phyloP scores from a whole-genome alignment of 2,113 vertebrate species.

The Atlantisia rogersi region DNA sequence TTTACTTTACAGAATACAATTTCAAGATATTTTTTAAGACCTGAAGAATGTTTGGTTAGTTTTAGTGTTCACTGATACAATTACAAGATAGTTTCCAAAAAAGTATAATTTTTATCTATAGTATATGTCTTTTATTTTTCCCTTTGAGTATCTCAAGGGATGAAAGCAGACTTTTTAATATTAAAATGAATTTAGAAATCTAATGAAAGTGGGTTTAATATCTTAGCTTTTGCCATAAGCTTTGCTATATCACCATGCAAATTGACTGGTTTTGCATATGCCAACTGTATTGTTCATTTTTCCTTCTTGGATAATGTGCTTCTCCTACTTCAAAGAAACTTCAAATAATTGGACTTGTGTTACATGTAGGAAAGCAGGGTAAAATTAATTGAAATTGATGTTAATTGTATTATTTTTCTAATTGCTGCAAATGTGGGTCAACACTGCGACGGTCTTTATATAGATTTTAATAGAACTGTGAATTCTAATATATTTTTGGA shows the following conservation, averaged over 20 bases:
- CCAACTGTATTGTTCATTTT: background rate
- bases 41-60: background rate
- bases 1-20: background rate
- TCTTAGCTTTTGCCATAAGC: slow-evolving; percentile 12
- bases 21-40: background rate
- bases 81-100: background rate
- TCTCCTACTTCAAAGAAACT: slow-evolving; percentile 50
- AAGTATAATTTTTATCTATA: background rate
- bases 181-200: slow-evolving; percentile 36
- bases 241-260: slow-evolving; percentile 6
- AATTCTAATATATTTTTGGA: slow-evolving; percentile 49
- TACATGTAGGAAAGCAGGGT: background rate
- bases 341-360: slow-evolving; percentile 52
- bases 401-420: slow-evolving; percentile 60
- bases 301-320: background rate
- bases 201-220: background rate
- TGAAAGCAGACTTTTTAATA: slow-evolving; percentile 12
- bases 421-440: slow-evolving; percentile 60
- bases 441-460: slow-evolving; percentile 1
- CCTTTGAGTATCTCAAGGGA: background rate
- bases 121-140: background rate
- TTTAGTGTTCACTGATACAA: background rate
- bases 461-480: slow-evolving; percentile 50
- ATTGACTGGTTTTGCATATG: background rate
- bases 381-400: slow-evolving; percentile 62